Evolutionary conservation across 2,113 vertebrate species (phyloP).

Genomic region (Tragelaphus buxtoni): DNA sequence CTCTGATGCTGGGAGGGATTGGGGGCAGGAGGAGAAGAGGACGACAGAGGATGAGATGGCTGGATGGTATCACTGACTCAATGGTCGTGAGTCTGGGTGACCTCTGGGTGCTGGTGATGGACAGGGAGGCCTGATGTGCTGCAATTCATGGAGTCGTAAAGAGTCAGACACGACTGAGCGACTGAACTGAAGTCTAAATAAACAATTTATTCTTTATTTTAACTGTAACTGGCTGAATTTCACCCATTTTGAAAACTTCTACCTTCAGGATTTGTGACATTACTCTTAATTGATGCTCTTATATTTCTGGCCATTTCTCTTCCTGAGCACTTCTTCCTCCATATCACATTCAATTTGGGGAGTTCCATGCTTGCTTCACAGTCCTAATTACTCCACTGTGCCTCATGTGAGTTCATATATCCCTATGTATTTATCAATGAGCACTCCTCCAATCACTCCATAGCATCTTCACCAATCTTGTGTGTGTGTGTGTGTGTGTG

Average conservation of each 20-base stretch:
- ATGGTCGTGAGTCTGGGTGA: too few relatives aligned
- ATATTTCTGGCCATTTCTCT: not conserved
- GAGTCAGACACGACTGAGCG: too few relatives aligned
- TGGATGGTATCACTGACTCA: too few relatives aligned
- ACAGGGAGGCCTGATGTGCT: too few relatives aligned
- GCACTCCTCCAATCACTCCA: not conserved
- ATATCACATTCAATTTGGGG: not conserved
- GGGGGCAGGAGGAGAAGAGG: too few relatives aligned
- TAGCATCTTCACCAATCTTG: not conserved
- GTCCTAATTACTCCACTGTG: not conserved
- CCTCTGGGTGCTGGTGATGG: too few relatives aligned
- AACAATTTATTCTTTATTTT: not conserved
- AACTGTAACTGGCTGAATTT: not conserved
- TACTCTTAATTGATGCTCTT: not conserved
- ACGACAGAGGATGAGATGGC: too few relatives aligned
- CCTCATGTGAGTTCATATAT: not conserved
- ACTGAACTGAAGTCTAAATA: not conserved
- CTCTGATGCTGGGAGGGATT: too few relatives aligned
- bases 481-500: not conserved
- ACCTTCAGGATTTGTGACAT: not conserved
- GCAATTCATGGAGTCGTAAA: too few relatives aligned
- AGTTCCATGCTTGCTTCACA: not conserved
- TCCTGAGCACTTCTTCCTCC: too few relatives aligned
- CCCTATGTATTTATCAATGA: not conserved
- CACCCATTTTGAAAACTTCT: not conserved